Percentiles rank a stretch among this genome's conserved stretches.
phyloP scores from a whole-genome alignment of 2,797 vertebrate species.

The Bradypodion pumilum region DNA sequence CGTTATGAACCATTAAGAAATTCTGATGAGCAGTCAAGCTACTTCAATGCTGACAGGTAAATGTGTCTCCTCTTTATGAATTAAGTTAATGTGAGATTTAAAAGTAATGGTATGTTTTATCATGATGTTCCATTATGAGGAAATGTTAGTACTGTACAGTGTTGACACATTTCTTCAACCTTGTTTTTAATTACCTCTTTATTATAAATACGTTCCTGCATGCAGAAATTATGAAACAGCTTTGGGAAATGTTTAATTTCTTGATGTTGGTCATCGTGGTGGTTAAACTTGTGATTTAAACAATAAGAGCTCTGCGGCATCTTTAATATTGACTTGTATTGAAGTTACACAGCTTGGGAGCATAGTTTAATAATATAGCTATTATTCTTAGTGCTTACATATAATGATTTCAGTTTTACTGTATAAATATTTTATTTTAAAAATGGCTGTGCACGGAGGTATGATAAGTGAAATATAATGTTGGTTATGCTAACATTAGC shows the following conservation, averaged over 20 bases:
- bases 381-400: background rate
- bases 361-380: background rate
- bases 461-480: background rate
- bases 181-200: background rate
- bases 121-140: background rate
- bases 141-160: background rate
- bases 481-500: background rate
- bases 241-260: background rate
- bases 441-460: background rate
- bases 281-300: background rate
- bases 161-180: background rate
- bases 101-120: background rate
- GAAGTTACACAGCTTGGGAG: background rate
- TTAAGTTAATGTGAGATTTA: background rate
- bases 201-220: background rate
- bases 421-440: background rate
- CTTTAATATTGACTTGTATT: background rate
- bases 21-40: slow-evolving; percentile 51
- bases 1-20: slow-evolving; percentile 62
- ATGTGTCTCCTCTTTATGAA: background rate
- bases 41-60: slow-evolving; percentile 70
- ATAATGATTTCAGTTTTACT: background rate
- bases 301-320: background rate
- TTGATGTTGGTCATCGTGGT: background rate
- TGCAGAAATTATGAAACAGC: background rate